A percentile compares a stretch with the other conserved stretches of the same genome.
These are phyloP conservation scores for Catostylus mosaicus DNA, from an alignment of 30 jellyfish, hydroid and myxozoan genomes.

Conservation along the genomic window DNA sequence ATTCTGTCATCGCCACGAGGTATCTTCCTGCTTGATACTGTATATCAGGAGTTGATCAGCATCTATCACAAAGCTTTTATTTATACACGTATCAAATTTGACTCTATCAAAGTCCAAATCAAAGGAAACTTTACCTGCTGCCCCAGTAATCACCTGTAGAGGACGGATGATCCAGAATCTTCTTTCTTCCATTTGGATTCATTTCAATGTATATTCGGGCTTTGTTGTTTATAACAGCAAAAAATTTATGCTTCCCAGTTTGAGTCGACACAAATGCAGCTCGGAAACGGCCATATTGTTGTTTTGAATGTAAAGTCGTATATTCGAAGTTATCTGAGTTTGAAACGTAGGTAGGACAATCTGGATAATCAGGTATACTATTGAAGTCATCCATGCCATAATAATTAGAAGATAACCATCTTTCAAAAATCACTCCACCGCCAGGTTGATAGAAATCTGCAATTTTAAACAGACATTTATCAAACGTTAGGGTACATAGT, in stretches of 20 bases:
- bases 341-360: conserved; percentile 21
- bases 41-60: too few relatives aligned
- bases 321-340: conserved; percentile 9
- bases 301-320: background rate
- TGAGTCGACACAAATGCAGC: conserved; percentile 28
- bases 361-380: conserved; percentile 29
- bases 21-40: too few relatives aligned
- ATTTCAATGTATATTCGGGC: conserved; percentile 14
- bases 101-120: too few relatives aligned
- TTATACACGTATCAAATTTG: too few relatives aligned
- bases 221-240: conserved; percentile 5
- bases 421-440: conserved; percentile 18
- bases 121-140: background rate
- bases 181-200: conserved; percentile 17
- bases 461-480: background rate
- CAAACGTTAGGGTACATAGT: too few relatives aligned
- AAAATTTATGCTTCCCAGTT: conserved; percentile 35
- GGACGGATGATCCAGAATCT: background rate
- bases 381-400: conserved; percentile 5
- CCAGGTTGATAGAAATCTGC: conserved; percentile 33
- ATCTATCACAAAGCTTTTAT: too few relatives aligned
- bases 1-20: too few relatives aligned
- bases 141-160: conserved; percentile 8
- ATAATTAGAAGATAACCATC: conserved; percentile 10
- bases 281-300: conserved; percentile 29